These are phyloP conservation scores for Polydrusus cervinus DNA, from an alignment of 2,888 invertebrate genomes.

Conservation along the genomic window DNA sequence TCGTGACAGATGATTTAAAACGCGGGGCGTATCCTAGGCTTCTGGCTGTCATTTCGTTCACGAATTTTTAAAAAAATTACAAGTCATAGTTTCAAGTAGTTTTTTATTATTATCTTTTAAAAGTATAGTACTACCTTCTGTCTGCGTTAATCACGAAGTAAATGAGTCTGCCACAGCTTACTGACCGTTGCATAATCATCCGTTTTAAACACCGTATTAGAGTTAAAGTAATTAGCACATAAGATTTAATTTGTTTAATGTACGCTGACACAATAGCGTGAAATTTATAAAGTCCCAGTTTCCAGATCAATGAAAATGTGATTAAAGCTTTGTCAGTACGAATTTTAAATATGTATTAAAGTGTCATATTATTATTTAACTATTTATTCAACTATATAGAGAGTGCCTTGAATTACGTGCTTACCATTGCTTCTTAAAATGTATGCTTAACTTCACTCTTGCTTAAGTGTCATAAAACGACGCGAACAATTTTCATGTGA, in stretches of 20 bases:
- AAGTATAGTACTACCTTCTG: conserved; percentile 24
- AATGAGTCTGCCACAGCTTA: neutral
- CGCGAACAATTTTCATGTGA: too few species aligned
- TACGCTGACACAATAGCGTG: too few species aligned
- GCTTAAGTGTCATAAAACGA: too few species aligned
- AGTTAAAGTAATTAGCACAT: neutral
- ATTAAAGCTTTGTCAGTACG: too few species aligned
- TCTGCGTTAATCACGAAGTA: conserved; percentile 24
- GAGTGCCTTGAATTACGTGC: too few species aligned
- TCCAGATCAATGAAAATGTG: too few species aligned
- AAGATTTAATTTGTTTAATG: neutral
- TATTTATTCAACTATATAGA: too few species aligned
- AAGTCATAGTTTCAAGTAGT: conserved; percentile 33
- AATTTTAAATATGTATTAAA: too few species aligned
- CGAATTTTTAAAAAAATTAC: conserved; percentile 26
- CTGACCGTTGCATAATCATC: conserved; percentile 2
- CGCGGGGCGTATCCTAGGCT: conserved; percentile 30
- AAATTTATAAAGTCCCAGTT: too few species aligned
- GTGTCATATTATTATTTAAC: too few species aligned
- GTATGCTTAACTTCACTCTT: too few species aligned
- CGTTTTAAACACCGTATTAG: neutral
- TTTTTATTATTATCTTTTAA: conserved; percentile 20
- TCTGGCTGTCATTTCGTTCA: conserved; percentile 34
- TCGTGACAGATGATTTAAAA: conserved; percentile 37
- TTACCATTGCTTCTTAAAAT: too few species aligned